phyloP scores from a whole-genome alignment of 2,888 invertebrate genomes.

The Ceramica pisi region DNA sequence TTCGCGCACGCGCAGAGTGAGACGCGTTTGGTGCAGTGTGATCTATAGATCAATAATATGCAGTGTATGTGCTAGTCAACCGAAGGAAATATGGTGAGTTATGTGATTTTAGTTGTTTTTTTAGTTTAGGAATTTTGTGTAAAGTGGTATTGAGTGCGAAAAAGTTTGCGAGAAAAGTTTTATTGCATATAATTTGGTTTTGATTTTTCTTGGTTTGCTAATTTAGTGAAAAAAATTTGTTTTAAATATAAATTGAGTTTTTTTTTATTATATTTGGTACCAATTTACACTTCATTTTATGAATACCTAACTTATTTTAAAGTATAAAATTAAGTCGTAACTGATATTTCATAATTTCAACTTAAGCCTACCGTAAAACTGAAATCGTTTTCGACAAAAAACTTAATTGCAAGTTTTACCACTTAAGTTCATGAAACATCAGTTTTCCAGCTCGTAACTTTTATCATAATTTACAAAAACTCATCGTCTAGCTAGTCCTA shows the following conservation, averaged over 20 bases:
- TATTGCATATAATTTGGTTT: not conserved
- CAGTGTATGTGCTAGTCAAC: conserved; percentile 75
- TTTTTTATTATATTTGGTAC: not conserved
- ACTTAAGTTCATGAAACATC: not conserved
- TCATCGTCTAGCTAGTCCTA: not conserved
- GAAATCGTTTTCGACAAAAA: not conserved
- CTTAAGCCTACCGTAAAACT: too few species aligned
- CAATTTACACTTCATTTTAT: not conserved
- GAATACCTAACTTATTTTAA: not conserved
- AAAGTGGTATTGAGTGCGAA: not conserved
- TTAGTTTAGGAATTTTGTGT: not conserved
- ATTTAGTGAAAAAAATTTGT: not conserved
- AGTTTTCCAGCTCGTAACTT: not conserved
- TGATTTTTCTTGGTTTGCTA: not conserved
- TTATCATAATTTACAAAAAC: not conserved
- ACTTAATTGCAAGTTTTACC: too few species aligned
- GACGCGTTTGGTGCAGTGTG: conserved; percentile 74
- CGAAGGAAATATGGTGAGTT: conserved; percentile 75
- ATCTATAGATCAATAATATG: conserved; percentile 65
- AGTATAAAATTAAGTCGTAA: too few species aligned
- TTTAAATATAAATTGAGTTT: not conserved
- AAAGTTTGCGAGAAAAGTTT: not conserved
- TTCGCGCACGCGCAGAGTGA: conserved; percentile 68
- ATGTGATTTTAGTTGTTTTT: conserved; percentile 30
- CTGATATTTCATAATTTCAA: not conserved